Evolutionary conservation across 2,113 vertebrate genomes (phyloP).

Genomic region (Candoia aspera): DNA sequence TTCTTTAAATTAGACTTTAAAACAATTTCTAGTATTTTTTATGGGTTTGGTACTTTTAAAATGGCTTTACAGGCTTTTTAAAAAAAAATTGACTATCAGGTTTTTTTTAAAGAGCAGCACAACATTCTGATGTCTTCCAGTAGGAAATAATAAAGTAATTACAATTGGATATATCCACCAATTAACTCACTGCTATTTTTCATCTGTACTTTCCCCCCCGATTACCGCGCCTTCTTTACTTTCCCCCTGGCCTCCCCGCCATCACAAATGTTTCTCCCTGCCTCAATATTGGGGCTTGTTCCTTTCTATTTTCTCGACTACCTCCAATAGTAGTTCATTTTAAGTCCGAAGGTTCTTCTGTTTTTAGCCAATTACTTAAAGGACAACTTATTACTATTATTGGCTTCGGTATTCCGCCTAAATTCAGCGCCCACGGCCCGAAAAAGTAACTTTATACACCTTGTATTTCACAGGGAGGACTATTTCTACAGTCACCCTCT

Average conservation of each 20-base stretch:
- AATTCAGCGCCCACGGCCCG: background rate
- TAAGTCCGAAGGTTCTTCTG: no score
- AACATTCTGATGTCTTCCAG: background rate
- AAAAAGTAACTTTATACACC: background rate
- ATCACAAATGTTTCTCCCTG: no score
- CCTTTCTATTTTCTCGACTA: background rate
- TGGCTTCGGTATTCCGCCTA: background rate
- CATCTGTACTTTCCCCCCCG: background rate
- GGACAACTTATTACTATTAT: background rate
- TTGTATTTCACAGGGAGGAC: background rate
- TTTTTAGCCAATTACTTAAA: background rate
- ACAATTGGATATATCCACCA: background rate
- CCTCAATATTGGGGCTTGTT: background rate
- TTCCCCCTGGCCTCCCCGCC: no score
- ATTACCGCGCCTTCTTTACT: background rate
- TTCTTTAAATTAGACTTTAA: background rate
- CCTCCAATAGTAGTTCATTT: background rate
- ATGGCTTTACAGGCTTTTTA: background rate
- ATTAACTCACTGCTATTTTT: background rate
- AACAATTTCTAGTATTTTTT: background rate
- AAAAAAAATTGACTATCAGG: background rate
- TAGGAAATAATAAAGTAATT: background rate
- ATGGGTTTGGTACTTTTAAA: background rate
- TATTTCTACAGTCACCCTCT: background rate
- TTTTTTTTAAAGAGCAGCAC: background rate